Percentiles rank a stretch among this genome's conserved stretches.
Conservation (phyloP, 2,888 invertebrate species). For the Hypsopygia costalis region DNA sequence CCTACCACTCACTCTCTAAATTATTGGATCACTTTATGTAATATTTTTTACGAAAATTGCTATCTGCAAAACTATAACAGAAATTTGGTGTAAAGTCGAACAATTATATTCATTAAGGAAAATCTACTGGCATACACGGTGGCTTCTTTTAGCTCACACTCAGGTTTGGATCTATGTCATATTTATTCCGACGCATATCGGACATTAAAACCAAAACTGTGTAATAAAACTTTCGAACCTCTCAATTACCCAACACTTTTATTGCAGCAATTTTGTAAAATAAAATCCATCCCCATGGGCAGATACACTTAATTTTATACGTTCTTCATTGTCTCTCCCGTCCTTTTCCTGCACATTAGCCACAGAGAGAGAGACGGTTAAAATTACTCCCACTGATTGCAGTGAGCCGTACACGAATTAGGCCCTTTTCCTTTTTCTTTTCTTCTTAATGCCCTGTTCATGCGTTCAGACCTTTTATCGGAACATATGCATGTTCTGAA, state of each 20-base stretch:
- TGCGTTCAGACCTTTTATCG: constrained; percentile 74
- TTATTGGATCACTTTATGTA: no score
- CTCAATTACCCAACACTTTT: constrained; percentile 72
- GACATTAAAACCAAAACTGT: constrained; percentile 25
- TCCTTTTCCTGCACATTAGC: constrained; percentile 33
- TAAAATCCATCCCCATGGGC: constrained; percentile 63
- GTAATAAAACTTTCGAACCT: constrained; percentile 56
- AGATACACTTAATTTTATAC: constrained; percentile 71
- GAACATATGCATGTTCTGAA: constrained; percentile 70
- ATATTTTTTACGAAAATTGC: no score
- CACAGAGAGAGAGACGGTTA: constrained; percentile 40
- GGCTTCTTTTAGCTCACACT: no score
- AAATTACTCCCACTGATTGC: constrained; percentile 75
- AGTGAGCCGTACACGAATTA: constrained; percentile 76
- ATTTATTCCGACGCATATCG: constrained; percentile 12
- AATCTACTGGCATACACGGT: no score
- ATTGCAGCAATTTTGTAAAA: constrained; percentile 68
- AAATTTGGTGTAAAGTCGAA: no score
- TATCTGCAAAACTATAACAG: no score
- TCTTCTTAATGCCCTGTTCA: constrained; percentile 73
- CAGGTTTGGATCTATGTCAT: constrained; percentile 10
- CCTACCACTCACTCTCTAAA: no score
- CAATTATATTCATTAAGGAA: no score
- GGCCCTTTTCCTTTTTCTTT: constrained; percentile 60
- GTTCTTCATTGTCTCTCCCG: constrained; percentile 50